Percentiles rank a stretch among this genome's conserved stretches.
These are phyloP conservation scores for Pristionchus entomophagus DNA, from an alignment of 2,888 invertebrate species.

Conservation along the genomic window DNA sequence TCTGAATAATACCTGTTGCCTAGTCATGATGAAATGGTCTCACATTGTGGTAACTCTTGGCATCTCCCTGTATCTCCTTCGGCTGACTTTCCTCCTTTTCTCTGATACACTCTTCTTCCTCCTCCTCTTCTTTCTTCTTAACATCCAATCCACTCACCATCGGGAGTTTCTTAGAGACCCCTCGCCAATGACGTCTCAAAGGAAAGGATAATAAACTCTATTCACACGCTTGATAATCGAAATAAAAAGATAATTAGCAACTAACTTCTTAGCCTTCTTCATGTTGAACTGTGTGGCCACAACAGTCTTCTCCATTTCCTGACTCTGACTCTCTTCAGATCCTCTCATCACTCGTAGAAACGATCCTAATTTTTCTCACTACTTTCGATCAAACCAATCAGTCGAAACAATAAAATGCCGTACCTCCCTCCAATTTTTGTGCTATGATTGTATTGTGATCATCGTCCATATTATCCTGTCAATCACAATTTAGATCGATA, in stretches of 20 bases:
- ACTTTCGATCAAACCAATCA: too few species aligned
- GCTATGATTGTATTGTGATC: neutral
- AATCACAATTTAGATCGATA: neutral
- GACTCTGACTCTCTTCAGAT: slow-evolving; percentile 8
- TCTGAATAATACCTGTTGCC: neutral
- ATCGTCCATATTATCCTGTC: neutral
- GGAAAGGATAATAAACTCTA: too few species aligned
- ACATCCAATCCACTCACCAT: neutral
- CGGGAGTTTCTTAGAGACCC: neutral
- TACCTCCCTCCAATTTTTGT: neutral
- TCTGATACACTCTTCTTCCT: neutral
- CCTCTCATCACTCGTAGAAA: neutral
- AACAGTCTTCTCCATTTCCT: neutral
- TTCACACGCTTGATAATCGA: too few species aligned
- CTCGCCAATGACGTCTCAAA: neutral
- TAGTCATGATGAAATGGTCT: neutral
- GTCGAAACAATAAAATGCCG: neutral
- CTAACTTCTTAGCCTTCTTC: neutral
- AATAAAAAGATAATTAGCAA: neutral
- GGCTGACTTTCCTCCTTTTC: neutral
- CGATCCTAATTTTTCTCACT: too few species aligned
- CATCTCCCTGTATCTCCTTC: neutral
- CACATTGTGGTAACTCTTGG: slow-evolving; percentile 36
- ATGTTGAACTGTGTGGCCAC: neutral
- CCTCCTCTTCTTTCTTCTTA: neutral